Evolutionary conservation across 2,797 vertebrate species (phyloP), one percentile per base, ranked within the genome.

Genomic region (Rhynchonycteris naso): DNA sequence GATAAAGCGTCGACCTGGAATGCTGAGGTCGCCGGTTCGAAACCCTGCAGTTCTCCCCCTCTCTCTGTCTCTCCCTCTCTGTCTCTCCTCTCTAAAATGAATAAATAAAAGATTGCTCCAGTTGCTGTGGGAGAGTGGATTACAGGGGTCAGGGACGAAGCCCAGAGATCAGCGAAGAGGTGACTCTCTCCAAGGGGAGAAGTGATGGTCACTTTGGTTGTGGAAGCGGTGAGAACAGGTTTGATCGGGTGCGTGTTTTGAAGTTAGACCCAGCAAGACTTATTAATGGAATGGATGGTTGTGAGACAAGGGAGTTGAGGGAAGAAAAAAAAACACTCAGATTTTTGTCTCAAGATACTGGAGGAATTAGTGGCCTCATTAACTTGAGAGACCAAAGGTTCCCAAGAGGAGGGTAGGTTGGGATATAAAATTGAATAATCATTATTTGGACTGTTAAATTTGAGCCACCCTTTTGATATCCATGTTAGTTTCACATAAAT

Each of bases 401-500:
- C 19, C 35, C 75, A 78, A 69, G 52, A 76, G 54, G 38, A 52
- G 26, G 21, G 19, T 47, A 61, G 69, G 3, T 65, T 95, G 56
- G 24, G 0, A 52, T 80, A 18, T 28, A 74, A 91, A 86, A 61
- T 21, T 1, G 11, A 82, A 35, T 89, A 28, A 68, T 96, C 86
- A 58, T 66, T 95, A 66, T 72, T 69, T 80, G 59, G 12, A 83
- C 50, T 50, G 5, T 85, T 82, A 74, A 72, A 54, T 80, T 61
- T 88, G 43, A 63, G 28, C 52, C 79, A 14, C 35, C 38, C 52
- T 88, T 59, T 81, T 24, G 61, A 74, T 21, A 75, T 78, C 33
- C 71, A 35, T 78, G 30, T 69, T 92, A 61, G 54, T 93, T 84
- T 92, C 86, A 72, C n/a, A 10, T 72, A 63, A 84, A 47, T 38